Evolutionary conservation across 2,113 vertebrate genomes (phyloP), one percentile per base, ranked within the genome.

Genomic region (Podilymbus podiceps): DNA sequence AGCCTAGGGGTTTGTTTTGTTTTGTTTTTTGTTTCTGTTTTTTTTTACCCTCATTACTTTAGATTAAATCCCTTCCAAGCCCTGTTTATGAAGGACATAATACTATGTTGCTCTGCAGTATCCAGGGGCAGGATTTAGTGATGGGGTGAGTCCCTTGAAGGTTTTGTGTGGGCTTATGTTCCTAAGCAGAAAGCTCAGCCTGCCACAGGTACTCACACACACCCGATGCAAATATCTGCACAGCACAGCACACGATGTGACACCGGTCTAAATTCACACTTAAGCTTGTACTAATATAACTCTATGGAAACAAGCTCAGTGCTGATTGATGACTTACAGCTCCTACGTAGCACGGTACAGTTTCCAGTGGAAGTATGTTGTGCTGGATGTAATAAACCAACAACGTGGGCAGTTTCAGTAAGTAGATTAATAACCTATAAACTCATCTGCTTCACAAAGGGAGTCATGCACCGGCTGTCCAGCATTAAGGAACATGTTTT

Each of bases 271-370:
- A 86, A 93, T 56, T 88, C 79, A 90, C 92, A 64, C 79, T 62
- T 74, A 4, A 4, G 75, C 79, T 91, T 94, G 74, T 42, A 47
- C 83, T 84, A 86, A 88, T 86, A 44, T 8, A 94, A 94, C 92
- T 90, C 91, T 94, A 91, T 96, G 95, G 88, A 96, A 95, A 96
- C 95, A 58, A 88, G 92, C 88, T 76, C 56, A 3, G 91, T 6
- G 83, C 8, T 90, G 85, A 92, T 33, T 87, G 95, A 82, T 89
- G 91, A 88, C 53, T 96, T 96, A 46, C 87, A 88, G 91, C 86
- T 94, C 95, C 90, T 88, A 69, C 53, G 5, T 13, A 69, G 78
- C 10, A 9, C 0, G 1, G 35, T 91, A 49, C 77, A 56, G 35
- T 64, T 94, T 91, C 66, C 84, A 81, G 33, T 94, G 84, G 76